Conservation (phyloP, 2,888 invertebrate genomes). For the Ormyrus rosae region DNA sequence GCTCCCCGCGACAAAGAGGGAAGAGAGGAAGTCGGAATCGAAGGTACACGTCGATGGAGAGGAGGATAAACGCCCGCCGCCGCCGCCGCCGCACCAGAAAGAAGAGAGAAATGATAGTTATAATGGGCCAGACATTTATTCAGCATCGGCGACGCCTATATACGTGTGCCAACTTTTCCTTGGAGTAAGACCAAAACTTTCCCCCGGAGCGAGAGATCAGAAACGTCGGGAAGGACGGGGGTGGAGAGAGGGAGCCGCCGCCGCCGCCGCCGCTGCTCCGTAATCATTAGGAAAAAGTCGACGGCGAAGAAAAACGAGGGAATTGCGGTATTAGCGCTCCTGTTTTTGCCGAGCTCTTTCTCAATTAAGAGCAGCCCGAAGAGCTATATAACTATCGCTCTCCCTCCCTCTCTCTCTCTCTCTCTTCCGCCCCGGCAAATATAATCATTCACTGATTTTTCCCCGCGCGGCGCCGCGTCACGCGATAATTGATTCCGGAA, state of each 20-base stretch:
- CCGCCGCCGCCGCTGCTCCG: slow-evolving; percentile 37
- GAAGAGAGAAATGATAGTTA: slow-evolving; percentile 58
- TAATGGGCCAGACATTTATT: slow-evolving; percentile 71
- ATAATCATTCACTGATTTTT: slow-evolving; percentile 29
- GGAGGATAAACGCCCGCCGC: slow-evolving; percentile 2
- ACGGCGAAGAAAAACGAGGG: slow-evolving; percentile 64
- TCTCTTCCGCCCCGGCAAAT: neutral
- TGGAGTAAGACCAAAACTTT: slow-evolving; percentile 72
- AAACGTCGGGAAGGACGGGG: slow-evolving; percentile 12
- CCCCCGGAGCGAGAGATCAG: slow-evolving; percentile 15
- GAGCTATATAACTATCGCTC: slow-evolving; percentile 29
- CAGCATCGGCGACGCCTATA: slow-evolving; percentile 66
- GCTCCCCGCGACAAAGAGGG: slow-evolving; percentile 33
- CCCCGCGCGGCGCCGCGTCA: slow-evolving; percentile 36
- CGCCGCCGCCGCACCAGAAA: neutral
- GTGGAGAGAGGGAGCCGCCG: slow-evolving; percentile 15
- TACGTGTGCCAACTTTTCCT: slow-evolving; percentile 68
- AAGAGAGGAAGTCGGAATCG: slow-evolving; percentile 2
- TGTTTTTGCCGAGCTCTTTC: slow-evolving; percentile 22
- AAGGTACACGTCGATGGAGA: slow-evolving; percentile 6
- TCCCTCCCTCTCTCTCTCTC: neutral
- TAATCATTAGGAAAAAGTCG: slow-evolving; percentile 69
- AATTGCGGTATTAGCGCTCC: slow-evolving; percentile 69
- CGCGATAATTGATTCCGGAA: slow-evolving; percentile 48
- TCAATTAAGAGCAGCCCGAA: slow-evolving; percentile 37